Evolutionary conservation across 2,797 vertebrate species (phyloP).

Genomic region (Gymnothorax javanicus): DNA sequence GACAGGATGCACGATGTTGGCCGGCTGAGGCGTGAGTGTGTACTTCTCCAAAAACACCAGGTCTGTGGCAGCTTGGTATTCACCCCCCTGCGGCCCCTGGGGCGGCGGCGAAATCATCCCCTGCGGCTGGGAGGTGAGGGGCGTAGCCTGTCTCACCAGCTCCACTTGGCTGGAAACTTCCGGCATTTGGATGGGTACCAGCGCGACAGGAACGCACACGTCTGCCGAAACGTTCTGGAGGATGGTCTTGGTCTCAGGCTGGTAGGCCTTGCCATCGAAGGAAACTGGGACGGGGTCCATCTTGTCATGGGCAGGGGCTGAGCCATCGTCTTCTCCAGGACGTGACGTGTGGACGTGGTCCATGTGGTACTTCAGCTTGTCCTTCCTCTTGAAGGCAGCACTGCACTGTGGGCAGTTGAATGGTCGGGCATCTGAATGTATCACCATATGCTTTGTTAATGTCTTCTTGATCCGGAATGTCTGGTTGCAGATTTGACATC

Average conservation of each 20-base stretch:
- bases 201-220: constrained; percentile 72
- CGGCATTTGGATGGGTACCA: constrained; percentile 69
- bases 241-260: constrained; percentile 59
- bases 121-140: constrained; percentile 62
- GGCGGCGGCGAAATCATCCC: constrained; percentile 65
- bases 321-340: constrained; percentile 68
- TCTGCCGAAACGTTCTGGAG: constrained; percentile 67
- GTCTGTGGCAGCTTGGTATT: constrained; percentile 83
- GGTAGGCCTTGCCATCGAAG: constrained; percentile 73
- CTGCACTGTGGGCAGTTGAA: constrained; percentile 95
- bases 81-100: constrained; percentile 65
- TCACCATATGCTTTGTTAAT: constrained; percentile 97
- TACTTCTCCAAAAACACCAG: constrained; percentile 94
- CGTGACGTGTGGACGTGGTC: constrained; percentile 92
- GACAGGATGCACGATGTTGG: constrained; percentile 89
- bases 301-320: constrained; percentile 70
- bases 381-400: constrained; percentile 95
- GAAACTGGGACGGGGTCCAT: constrained; percentile 60
- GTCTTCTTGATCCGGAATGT: constrained; percentile 98
- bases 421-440: constrained; percentile 94
- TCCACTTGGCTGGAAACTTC: constrained; percentile 61
- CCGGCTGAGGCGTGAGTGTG: constrained; percentile 90
- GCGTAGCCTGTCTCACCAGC: constrained; percentile 64
- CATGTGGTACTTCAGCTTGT: constrained; percentile 96
- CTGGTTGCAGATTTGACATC: constrained; percentile 92